Conservation (phyloP, 2,113 vertebrate species). For the Hucho hucho region DNA sequence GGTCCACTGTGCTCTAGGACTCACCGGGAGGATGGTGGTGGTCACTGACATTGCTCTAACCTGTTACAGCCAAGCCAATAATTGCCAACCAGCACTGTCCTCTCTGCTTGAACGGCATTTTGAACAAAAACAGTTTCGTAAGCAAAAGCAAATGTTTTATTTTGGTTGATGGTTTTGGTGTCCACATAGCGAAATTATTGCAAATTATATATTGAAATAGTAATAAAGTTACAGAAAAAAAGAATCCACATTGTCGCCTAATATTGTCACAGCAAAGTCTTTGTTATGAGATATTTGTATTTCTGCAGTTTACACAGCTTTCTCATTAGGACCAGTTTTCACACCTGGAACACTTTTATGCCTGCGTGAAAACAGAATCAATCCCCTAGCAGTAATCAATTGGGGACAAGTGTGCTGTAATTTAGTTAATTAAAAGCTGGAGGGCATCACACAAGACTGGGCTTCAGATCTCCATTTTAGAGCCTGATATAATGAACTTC, state of each 20-base stretch:
- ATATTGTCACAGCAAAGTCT: neutral
- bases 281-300: slow-evolving; percentile 8
- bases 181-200: neutral
- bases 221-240: neutral
- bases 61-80: slow-evolving; percentile 34
- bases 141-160: neutral
- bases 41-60: slow-evolving; percentile 36
- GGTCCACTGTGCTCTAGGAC: slow-evolving; percentile 21
- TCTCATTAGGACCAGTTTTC: slow-evolving; percentile 51
- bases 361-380: slow-evolving; percentile 59
- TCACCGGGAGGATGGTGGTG: neutral
- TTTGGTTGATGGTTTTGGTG: neutral
- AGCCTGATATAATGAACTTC: slow-evolving; percentile 69
- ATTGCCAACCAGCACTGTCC: slow-evolving; percentile 19
- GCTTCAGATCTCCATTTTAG: slow-evolving; percentile 65
- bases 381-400: slow-evolving; percentile 73
- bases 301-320: slow-evolving; percentile 29
- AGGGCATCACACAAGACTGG: slow-evolving; percentile 62
- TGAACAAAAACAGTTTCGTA: slow-evolving; percentile 16
- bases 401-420: slow-evolving; percentile 65
- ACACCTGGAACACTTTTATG: slow-evolving; percentile 47
- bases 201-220: neutral
- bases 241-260: neutral
- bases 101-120: slow-evolving; percentile 49
- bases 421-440: slow-evolving; percentile 80